Percentiles rank a stretch among this genome's conserved stretches.
Evolutionary conservation across 2,888 invertebrate genomes (phyloP).

Genomic region (Trichogramma dendrolimi): DNA sequence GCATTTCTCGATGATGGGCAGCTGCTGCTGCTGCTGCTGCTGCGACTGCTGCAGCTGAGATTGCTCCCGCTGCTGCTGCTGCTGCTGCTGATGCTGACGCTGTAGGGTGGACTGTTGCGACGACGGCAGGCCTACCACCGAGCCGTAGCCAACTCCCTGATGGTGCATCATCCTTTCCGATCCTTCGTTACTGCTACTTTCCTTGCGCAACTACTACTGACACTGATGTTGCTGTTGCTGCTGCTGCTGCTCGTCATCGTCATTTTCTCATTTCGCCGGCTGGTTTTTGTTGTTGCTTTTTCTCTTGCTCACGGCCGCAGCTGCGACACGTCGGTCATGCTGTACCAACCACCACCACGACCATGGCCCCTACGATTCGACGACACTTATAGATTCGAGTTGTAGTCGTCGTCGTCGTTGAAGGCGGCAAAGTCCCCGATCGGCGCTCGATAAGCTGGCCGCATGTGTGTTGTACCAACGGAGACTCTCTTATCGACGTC

Average conservation of each 20-base stretch:
- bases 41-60: conserved; percentile 3
- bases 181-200: conserved; percentile 15
- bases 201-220: no score
- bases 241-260: no score
- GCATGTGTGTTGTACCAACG: no score
- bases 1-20: conserved; percentile 45
- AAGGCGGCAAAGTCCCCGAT: no score
- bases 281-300: not conserved
- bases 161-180: conserved; percentile 40
- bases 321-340: conserved; percentile 10
- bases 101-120: no score
- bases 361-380: conserved; percentile 11
- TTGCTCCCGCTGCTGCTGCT: conserved; percentile 31
- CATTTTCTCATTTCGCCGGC: no score
- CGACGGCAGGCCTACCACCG: conserved; percentile 29
- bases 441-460: no score
- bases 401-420: no score
- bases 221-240: no score
- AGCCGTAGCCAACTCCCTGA: conserved; percentile 44
- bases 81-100: conserved; percentile 42
- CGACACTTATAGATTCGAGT: not conserved
- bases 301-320: not conserved
- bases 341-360: conserved; percentile 5
- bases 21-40: conserved; percentile 11
- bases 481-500: no score